Evolutionary conservation across 2,797 vertebrate species (phyloP).

Genomic region (Iguana delicatissima): DNA sequence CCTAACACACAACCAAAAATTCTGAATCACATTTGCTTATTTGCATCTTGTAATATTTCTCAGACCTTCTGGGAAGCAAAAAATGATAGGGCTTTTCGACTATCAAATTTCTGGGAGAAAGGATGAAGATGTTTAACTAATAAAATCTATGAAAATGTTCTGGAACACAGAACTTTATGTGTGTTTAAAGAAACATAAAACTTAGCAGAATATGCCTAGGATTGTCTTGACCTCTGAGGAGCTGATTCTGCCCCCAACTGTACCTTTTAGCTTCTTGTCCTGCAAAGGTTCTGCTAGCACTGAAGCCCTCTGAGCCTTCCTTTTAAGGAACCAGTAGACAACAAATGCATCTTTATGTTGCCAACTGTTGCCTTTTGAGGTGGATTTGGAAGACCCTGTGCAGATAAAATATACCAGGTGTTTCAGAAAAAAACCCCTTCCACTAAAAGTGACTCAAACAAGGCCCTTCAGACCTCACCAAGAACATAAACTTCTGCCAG

Average conservation of each 20-base stretch:
- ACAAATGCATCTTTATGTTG: not conserved
- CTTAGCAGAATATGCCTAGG: no score
- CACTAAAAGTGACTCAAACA: not conserved
- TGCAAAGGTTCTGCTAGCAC: no score
- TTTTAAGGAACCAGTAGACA: no score
- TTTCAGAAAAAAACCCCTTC: not conserved
- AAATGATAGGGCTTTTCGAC: not conserved
- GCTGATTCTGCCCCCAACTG: no score
- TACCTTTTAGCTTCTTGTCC: no score
- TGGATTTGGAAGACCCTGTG: not conserved
- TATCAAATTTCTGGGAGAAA: not conserved
- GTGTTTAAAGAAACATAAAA: no score
- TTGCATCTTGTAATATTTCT: not conserved
- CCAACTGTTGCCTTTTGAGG: not conserved
- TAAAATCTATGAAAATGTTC: no score
- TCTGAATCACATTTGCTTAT: not conserved
- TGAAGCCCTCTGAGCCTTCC: no score
- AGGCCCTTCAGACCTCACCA: not conserved
- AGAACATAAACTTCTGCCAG: not conserved
- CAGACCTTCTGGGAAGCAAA: not conserved
- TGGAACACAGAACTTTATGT: no score
- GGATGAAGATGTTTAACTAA: not conserved
- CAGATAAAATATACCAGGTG: not conserved
- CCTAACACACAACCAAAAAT: not conserved
- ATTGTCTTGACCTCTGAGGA: no score